A percentile compares a stretch with the other conserved stretches of the same genome.
These are phyloP conservation scores for Tinamus guttatus DNA, from an alignment of 2,113 vertebrate species.

Conservation along the genomic window DNA sequence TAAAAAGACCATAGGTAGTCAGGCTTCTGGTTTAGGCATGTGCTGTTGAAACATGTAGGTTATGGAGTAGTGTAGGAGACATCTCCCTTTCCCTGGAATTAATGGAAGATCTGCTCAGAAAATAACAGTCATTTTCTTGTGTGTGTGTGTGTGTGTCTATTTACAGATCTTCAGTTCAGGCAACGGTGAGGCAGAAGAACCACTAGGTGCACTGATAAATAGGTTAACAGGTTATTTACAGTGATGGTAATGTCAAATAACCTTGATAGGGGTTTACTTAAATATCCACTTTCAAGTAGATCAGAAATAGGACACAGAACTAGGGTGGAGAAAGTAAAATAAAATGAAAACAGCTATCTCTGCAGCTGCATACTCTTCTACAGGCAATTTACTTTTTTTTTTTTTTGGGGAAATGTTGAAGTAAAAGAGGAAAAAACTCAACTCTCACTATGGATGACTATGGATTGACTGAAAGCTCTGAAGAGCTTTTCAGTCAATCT, in stretches of 20 bases:
- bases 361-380: background rate
- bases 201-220: background rate
- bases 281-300: background rate
- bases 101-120: background rate
- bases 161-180: background rate
- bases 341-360: background rate
- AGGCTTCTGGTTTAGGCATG: background rate
- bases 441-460: background rate
- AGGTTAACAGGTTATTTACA: background rate
- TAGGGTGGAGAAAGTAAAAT: background rate
- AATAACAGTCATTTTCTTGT: background rate
- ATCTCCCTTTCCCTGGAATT: background rate
- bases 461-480: too few species aligned
- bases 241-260: background rate
- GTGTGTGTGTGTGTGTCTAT: background rate
- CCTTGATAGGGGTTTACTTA: background rate
- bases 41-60: background rate
- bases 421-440: background rate
- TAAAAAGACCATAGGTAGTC: background rate
- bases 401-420: background rate
- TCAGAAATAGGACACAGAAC: background rate
- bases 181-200: background rate
- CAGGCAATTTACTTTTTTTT: background rate
- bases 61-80: background rate
- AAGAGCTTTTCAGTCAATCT: background rate